Percentiles rank a stretch among this genome's conserved stretches.
These are phyloP conservation scores for Eupithecia inturbata DNA, from an alignment of 2,888 invertebrate genomes.

Conservation along the genomic window DNA sequence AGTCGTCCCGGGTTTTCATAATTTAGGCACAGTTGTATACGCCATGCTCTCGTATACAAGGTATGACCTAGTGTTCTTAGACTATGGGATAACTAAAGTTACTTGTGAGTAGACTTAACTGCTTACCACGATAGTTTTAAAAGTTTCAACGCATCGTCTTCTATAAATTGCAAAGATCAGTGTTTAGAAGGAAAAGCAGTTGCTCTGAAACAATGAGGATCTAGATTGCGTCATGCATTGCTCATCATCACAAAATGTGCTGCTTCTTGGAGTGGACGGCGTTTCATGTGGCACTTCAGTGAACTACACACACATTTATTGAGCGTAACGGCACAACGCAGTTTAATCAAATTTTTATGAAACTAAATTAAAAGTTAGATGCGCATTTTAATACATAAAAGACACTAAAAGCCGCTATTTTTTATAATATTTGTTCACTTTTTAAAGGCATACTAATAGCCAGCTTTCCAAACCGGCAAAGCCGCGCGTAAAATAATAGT, in stretches of 20 bases:
- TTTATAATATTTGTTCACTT: not conserved
- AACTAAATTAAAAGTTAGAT: too few relatives aligned
- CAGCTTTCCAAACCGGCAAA: not conserved
- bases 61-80: too few relatives aligned
- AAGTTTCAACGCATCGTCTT: not conserved
- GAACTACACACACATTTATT: too few relatives aligned
- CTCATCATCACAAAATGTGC: constrained; percentile 17
- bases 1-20: too few relatives aligned
- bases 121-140: not conserved
- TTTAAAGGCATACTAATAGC: not conserved
- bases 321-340: too few relatives aligned
- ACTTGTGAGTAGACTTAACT: not conserved
- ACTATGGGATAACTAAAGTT: too few relatives aligned
- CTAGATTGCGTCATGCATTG: constrained; percentile 31
- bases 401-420: not conserved
- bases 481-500: not conserved
- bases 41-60: too few relatives aligned
- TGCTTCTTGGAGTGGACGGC: constrained; percentile 13
- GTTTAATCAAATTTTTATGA: too few relatives aligned
- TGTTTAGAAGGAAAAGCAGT: constrained; percentile 15
- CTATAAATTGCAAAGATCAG: not conserved
- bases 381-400: too few relatives aligned
- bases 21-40: too few relatives aligned
- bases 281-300: constrained; percentile 14
- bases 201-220: constrained; percentile 37